Evolutionary conservation across 2,113 vertebrate genomes (phyloP).

Genomic region (Pica pica): DNA sequence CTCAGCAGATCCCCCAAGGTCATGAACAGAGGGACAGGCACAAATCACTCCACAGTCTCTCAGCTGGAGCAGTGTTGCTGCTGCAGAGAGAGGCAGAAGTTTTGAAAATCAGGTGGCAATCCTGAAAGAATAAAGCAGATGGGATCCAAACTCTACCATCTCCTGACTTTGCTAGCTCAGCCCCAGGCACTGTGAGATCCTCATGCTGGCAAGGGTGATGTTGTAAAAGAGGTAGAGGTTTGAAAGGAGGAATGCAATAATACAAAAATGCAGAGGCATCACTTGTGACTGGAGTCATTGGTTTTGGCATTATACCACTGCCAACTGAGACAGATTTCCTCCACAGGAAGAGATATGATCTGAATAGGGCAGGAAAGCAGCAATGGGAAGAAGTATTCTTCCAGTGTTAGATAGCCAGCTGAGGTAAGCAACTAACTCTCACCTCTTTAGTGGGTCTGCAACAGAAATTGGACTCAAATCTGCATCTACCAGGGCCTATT

Average conservation of each 20-base stretch:
- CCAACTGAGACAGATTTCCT: neutral
- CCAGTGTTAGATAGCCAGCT: neutral
- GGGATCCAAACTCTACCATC: neutral
- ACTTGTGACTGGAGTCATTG: neutral
- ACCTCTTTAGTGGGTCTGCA: neutral
- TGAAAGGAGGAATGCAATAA: neutral
- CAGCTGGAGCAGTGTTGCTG: neutral
- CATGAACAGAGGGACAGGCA: neutral
- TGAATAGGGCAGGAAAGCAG: neutral
- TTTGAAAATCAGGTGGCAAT: neutral
- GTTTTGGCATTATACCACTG: neutral
- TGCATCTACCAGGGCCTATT: neutral
- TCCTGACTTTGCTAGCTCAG: neutral
- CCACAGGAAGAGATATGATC: neutral
- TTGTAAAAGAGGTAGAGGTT: neutral
- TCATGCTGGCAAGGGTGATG: neutral
- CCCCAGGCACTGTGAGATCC: neutral
- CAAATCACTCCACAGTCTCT: rapidly evolving
- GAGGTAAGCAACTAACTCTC: neutral
- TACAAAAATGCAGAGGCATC: neutral
- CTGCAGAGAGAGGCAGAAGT: neutral
- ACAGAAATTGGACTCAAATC: conserved; percentile 22
- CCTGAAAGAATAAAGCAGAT: neutral
- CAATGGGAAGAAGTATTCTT: neutral
- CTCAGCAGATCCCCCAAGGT: neutral